Evolutionary conservation across 2,888 invertebrate species (phyloP).

Genomic region (Andrena flavipes): DNA sequence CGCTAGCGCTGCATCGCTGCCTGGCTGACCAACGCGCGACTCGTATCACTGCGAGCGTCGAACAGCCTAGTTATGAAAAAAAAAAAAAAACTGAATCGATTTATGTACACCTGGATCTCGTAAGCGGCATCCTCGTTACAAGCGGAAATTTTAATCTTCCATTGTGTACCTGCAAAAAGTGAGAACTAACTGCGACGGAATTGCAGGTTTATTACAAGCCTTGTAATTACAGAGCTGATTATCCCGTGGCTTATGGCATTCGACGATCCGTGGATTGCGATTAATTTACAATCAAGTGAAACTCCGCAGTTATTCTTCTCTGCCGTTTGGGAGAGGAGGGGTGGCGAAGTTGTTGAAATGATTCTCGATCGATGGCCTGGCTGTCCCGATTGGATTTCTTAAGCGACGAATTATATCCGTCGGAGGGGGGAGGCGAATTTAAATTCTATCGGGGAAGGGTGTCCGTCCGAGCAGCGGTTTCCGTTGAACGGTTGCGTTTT

Average conservation of each 20-base stretch:
- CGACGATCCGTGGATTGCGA: not conserved
- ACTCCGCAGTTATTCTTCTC: not conserved
- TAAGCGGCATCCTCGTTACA: conserved; percentile 19
- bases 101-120: conserved; percentile 24
- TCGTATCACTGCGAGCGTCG: not conserved
- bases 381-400: conserved; percentile 4
- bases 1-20: conserved; percentile 25
- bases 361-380: not conserved
- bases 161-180: not conserved
- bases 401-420: conserved; percentile 31
- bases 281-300: not conserved
- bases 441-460: conserved; percentile 41
- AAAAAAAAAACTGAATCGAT: conserved; percentile 6
- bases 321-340: too few species aligned
- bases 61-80: not conserved
- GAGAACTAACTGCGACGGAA: not conserved
- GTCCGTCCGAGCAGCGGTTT: conserved; percentile 44
- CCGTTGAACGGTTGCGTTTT: conserved; percentile 55
- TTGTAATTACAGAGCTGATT: not conserved
- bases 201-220: not conserved
- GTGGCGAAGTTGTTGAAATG: too few species aligned
- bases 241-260: not conserved
- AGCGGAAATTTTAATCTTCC: conserved; percentile 32
- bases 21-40: conserved; percentile 53
- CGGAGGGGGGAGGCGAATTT: conserved; percentile 13